Evolutionary conservation across 2,113 vertebrate genomes (phyloP), one percentile per base, ranked within the genome.

Genomic region (Ammodytes marinus): DNA sequence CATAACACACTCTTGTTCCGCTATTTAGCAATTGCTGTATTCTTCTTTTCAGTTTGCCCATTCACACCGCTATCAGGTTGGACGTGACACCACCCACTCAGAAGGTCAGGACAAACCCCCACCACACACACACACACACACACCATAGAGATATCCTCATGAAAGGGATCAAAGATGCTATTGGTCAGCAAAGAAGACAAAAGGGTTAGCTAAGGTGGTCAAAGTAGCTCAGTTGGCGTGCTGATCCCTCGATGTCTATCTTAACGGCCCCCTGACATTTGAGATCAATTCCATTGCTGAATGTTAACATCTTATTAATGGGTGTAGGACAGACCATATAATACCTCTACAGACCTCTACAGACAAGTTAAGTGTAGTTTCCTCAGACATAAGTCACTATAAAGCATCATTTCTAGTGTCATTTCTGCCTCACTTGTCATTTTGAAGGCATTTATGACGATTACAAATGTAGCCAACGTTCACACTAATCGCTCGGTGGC

Each of bases 121-220:
- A 27, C 53, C 59, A 42, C 43, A 55, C 50, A 55, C 61, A 76
- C 72, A 84, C 55, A 74, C 60, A 57, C 60, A 78, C 81, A 73
- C 68, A 70, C 27, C 39, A 74, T 6, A 54, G 46, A 77, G 59
- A 55, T 77, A 59, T 87, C 77, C 76, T 77, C 63, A 71, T 88
- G 65, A 86, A 92, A 90, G 83, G 94, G 90, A 95, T 95, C 92
- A 94, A 95, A 95, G 93, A 90, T 91, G 85, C 87, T 83, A 82
- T 87, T 88, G 84, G 90, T 92, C 75, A 77, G 74, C 12, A 15
- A 37, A 61, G 75, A 87, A 87, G 88, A 91, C 83, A 88, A 86
- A 86, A 60, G 79, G 70, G 65, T 75, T 49, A 77, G 75, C 63
- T 40, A 63, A 71, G 74, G 75, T 82, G 65, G 75, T 83, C 77